phyloP scores from a whole-genome alignment of 2,888 invertebrate species.

The Coenonympha glycerion region DNA sequence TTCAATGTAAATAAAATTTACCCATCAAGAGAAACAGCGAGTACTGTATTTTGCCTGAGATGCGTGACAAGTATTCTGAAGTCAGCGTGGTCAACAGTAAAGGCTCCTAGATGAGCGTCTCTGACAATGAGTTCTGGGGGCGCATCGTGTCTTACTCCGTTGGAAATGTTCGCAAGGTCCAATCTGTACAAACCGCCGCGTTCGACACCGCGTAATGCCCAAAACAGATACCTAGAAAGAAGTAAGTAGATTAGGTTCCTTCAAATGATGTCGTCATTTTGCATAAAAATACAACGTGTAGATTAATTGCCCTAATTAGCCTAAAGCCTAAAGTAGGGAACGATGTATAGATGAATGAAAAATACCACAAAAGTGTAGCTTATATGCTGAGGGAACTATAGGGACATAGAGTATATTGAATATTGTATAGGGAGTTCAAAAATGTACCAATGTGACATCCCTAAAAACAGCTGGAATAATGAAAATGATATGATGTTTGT shows the following conservation, averaged over 20 bases:
- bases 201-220: conserved; percentile 77
- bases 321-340: no score
- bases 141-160: conserved; percentile 82
- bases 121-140: conserved; percentile 79
- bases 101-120: conserved; percentile 83
- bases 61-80: conserved; percentile 86
- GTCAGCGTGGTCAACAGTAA: conserved; percentile 88
- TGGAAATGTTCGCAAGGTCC: conserved; percentile 85
- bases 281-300: no score
- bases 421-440: no score
- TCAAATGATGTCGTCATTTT: no score
- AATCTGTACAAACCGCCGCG: conserved; percentile 83
- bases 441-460: no score
- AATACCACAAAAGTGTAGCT: no score
- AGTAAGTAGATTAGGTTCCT: neutral
- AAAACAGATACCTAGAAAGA: conserved; percentile 83
- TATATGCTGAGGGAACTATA: no score
- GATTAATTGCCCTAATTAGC: no score
- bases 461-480: no score
- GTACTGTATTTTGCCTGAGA: conserved; percentile 83
- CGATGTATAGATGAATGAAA: no score
- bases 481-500: no score
- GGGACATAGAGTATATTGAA: no score
- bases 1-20: conserved; percentile 41
- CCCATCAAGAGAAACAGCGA: conserved; percentile 89